These are phyloP conservation scores for Plebejus argus DNA, from an alignment of 2,888 invertebrate species.

Conservation along the genomic window DNA sequence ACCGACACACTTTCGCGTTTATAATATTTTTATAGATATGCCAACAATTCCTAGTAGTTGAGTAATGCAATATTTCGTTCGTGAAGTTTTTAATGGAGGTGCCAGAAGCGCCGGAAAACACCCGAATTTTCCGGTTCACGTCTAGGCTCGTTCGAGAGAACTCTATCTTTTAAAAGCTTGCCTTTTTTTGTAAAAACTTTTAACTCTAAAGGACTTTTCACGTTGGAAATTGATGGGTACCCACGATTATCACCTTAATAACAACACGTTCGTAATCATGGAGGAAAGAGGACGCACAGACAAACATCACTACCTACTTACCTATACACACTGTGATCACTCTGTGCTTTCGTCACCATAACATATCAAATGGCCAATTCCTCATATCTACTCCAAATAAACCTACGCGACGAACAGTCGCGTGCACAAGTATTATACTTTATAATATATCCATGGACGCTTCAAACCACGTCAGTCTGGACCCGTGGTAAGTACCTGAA, in stretches of 20 bases:
- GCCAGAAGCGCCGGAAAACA: not conserved
- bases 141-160: not conserved
- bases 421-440: not conserved
- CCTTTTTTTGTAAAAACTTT: not conserved
- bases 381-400: not conserved
- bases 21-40: not conserved
- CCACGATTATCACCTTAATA: no score
- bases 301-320: not conserved
- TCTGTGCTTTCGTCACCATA: not conserved
- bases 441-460: no score
- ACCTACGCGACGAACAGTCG: not conserved
- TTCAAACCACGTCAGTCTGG: no score
- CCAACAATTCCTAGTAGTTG: not conserved
- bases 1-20: no score
- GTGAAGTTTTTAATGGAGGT: not conserved
- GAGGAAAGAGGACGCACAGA: not conserved
- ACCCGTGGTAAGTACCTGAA: no score
- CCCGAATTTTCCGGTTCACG: not conserved
- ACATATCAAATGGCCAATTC: not conserved
- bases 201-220: no score
- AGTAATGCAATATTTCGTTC: not conserved
- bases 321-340: no score
- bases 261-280: no score
- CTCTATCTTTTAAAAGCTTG: not conserved
- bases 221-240: no score